Conservation (phyloP, 1,140 invertebrate genomes). For the Polypedilum vanderplanki region DNA sequence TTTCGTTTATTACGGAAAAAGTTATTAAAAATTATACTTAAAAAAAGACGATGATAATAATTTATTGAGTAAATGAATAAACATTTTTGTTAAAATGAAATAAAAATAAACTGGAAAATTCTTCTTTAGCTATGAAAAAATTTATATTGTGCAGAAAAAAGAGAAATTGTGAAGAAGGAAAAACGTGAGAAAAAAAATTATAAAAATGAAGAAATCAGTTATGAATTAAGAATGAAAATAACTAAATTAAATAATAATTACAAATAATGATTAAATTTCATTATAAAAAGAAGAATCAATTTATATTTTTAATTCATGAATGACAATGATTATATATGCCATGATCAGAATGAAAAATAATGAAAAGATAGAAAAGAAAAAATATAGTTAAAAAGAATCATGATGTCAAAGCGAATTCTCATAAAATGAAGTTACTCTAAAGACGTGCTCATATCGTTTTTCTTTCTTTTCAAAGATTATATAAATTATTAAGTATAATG, state of each 20-base stretch:
- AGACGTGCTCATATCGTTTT: conserved; percentile 17
- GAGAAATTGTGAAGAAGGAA: not conserved
- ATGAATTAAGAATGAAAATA: not conserved
- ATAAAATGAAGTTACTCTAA: not conserved
- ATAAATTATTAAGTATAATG: not conserved
- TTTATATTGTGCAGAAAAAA: not conserved
- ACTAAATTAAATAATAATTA: conserved; percentile 17
- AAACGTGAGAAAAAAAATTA: not conserved
- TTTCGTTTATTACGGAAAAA: no score
- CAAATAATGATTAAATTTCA: not conserved
- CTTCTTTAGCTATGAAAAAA: no score
- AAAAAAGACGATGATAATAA: no score
- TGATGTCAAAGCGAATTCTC: not conserved
- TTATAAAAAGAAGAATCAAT: conserved; percentile 13
- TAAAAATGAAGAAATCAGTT: not conserved
- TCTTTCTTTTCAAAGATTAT: conserved; percentile 1
- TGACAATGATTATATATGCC: no score
- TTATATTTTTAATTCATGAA: conserved; percentile 13
- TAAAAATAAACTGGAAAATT: no score
- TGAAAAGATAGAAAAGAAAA: not conserved
- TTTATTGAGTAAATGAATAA: no score
- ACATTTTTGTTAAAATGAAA: no score
- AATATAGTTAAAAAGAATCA: not conserved
- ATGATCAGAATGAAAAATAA: not conserved
- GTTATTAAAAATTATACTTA: no score